Evolutionary conservation across 2,888 invertebrate genomes (phyloP).

Genomic region (Unio pictorum): DNA sequence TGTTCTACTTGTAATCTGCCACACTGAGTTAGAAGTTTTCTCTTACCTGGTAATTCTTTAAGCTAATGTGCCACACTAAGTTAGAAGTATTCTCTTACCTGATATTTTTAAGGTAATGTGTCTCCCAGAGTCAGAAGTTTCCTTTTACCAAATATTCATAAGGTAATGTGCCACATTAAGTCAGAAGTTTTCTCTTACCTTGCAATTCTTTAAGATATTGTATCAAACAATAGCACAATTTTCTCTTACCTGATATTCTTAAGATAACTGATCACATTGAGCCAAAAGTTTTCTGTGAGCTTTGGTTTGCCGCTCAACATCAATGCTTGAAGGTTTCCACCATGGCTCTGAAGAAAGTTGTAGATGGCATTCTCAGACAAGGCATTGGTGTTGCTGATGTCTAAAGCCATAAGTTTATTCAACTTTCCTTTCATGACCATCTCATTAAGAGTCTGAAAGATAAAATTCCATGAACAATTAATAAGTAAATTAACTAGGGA

Average conservation of each 20-base stretch:
- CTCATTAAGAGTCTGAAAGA: conserved; percentile 82
- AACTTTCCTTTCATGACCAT: conserved; percentile 88
- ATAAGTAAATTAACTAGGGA: too few relatives aligned
- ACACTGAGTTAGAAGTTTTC: too few relatives aligned
- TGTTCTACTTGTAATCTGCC: too few relatives aligned
- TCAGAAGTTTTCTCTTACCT: neutral
- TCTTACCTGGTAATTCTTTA: too few relatives aligned
- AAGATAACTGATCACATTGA: conserved; percentile 91
- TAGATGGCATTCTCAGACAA: conserved; percentile 92
- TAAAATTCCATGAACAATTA: too few relatives aligned
- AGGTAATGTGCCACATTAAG: neutral
- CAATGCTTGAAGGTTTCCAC: conserved; percentile 89
- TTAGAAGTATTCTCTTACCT: too few relatives aligned
- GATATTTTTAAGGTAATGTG: too few relatives aligned
- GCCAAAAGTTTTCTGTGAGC: conserved; percentile 98
- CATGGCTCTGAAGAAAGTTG: conserved; percentile 92
- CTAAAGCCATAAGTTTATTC: conserved; percentile 86
- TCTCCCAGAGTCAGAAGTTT: too few relatives aligned
- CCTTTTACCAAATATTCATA: neutral
- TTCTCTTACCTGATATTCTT: conserved; percentile 87
- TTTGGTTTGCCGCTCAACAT: conserved; percentile 96
- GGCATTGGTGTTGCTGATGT: conserved; percentile 96
- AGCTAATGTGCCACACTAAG: too few relatives aligned
- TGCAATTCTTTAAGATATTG: too few relatives aligned
- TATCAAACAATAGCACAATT: neutral